Evolutionary conservation across 2,888 invertebrate species (phyloP).

Genomic region (Cosmorhoe ocellata): DNA sequence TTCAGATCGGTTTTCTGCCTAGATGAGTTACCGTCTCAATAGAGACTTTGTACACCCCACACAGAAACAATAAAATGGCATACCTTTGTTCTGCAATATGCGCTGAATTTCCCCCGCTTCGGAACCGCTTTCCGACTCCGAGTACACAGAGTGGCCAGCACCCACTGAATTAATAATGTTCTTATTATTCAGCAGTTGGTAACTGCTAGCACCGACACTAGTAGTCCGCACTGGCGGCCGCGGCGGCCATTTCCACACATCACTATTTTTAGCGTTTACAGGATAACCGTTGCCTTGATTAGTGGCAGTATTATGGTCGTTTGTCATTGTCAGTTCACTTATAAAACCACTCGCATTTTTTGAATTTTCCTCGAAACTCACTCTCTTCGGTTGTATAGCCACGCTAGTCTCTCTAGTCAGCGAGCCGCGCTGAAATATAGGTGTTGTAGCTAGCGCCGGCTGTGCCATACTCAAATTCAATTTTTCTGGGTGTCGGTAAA

Average conservation of each 20-base stretch:
- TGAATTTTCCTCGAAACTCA: conserved; percentile 59
- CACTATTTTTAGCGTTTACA: conserved; percentile 36
- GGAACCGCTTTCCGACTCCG: conserved; percentile 87
- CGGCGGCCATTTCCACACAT: conserved; percentile 50
- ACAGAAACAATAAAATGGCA: conserved; percentile 2
- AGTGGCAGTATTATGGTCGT: conserved; percentile 33
- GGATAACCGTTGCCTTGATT: conserved; percentile 32
- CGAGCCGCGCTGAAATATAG: conserved; percentile 50
- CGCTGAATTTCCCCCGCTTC: conserved; percentile 88
- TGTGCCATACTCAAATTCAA: conserved; percentile 37
- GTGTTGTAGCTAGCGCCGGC: conserved; percentile 35
- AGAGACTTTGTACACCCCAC: no score
- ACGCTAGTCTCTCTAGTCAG: conserved; percentile 39
- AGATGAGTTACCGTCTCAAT: no score
- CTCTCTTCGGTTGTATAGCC: conserved; percentile 51
- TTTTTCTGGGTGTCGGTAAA: conserved; percentile 62
- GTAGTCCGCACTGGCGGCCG: conserved; percentile 66
- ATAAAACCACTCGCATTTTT: conserved; percentile 31
- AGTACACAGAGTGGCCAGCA: conserved; percentile 55
- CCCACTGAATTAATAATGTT: conserved; percentile 38
- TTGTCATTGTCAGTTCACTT: conserved; percentile 37
- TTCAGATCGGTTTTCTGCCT: no score
- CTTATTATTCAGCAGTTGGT: conserved; percentile 43
- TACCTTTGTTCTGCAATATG: conserved; percentile 68
- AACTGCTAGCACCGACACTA: conserved; percentile 54